Evolutionary conservation across 2,113 vertebrate genomes (phyloP).

Genomic region (Chionodraco myersi): DNA sequence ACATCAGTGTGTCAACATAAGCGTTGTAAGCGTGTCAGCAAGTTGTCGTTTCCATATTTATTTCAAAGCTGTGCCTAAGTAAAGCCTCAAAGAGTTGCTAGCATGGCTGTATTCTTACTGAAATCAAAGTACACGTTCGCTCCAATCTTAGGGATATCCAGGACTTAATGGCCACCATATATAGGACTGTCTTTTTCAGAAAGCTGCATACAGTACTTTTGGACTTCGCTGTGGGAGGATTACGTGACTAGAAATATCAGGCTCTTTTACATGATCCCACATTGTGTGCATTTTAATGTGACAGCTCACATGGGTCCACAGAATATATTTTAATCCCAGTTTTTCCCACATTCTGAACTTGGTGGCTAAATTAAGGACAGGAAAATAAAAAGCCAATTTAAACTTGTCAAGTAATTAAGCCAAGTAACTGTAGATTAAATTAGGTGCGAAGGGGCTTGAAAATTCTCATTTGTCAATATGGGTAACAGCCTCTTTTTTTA

Average conservation of each 20-base stretch:
- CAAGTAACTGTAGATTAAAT: conserved; percentile 18
- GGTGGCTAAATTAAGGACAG: conserved; percentile 15
- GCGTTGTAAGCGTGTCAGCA: not conserved
- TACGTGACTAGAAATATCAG: conserved; percentile 36
- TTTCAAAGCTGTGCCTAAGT: not conserved
- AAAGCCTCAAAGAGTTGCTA: not conserved
- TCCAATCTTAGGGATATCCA: conserved; percentile 9
- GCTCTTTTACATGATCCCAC: conserved; percentile 55
- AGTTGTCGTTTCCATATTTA: not conserved
- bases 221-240: conserved; percentile 25
- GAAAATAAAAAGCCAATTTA: conserved; percentile 31
- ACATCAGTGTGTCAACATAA: not conserved
- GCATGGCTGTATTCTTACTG: not conserved
- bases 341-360: conserved; percentile 26
- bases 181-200: conserved; percentile 27
- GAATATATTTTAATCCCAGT: conserved; percentile 53
- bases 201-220: conserved; percentile 9
- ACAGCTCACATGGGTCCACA: conserved; percentile 31
- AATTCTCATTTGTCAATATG: conserved; percentile 31
- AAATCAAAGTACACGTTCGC: conserved; percentile 3
- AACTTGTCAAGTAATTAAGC: conserved; percentile 41
- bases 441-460: conserved; percentile 14
- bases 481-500: not conserved
- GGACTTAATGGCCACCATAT: conserved; percentile 30
- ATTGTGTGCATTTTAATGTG: conserved; percentile 44